Conservation (phyloP, 2,888 invertebrate genomes). For the Eristalis arbustorum region DNA sequence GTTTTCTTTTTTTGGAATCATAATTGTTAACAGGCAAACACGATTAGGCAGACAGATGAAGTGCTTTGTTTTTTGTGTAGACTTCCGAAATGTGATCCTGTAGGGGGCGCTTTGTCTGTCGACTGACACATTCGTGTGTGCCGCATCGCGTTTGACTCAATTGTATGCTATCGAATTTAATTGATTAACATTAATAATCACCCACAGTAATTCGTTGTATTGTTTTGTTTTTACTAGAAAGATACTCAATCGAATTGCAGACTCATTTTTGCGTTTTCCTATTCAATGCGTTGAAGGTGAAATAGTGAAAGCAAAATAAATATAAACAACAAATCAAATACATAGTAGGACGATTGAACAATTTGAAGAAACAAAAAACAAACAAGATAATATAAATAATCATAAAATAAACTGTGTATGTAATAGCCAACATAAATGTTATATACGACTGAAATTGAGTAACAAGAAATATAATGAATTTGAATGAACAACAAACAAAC, state of each 20-base stretch:
- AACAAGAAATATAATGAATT: conserved; percentile 69
- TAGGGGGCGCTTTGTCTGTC: conserved; percentile 20
- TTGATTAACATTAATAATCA: conserved; percentile 9
- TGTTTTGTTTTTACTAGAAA: neutral
- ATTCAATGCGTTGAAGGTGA: conserved; percentile 27
- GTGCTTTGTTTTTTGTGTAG: neutral
- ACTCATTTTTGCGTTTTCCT: conserved; percentile 15
- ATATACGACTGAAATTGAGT: conserved; percentile 69
- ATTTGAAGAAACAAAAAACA: conserved; percentile 46
- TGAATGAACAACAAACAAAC: conserved; percentile 35
- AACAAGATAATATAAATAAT: conserved; percentile 18
- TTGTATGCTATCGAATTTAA: conserved; percentile 53
- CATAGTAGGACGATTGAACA: conserved; percentile 68
- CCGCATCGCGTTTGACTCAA: neutral
- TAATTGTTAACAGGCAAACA: neutral
- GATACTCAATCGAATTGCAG: neutral
- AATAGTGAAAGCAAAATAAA: conserved; percentile 23
- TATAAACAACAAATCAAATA: conserved; percentile 31
- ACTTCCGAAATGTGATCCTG: conserved; percentile 33
- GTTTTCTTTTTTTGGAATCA: no score
- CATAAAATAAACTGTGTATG: conserved; percentile 50
- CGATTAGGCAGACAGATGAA: neutral
- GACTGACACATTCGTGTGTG: neutral
- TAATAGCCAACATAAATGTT: conserved; percentile 64
- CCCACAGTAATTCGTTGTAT: neutral